Base-by-base conservation (phyloP, 2,888 invertebrate species). In the Ypsolopha sequella region DNA sequence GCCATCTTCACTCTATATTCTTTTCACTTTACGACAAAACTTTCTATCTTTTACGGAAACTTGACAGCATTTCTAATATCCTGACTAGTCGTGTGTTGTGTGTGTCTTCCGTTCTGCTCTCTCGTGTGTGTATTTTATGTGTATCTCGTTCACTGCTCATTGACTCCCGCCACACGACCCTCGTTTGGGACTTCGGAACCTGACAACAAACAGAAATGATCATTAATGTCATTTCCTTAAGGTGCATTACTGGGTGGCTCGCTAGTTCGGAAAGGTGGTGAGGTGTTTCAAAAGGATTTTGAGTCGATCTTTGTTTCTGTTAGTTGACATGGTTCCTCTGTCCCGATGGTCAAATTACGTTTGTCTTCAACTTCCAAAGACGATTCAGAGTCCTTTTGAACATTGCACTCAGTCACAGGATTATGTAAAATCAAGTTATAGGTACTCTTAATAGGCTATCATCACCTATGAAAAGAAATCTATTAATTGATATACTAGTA, bases 151-250 rank as follows among this genome's bases (percentile, higher is more conserved):
- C 64, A 68, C 62, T 61, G 72, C 65, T 69, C 75, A 81, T 79
- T 73, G 67, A 65, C 67, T 73, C 64, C 59, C 70, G 69, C 68
- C 68, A 71, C 68, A 71, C 69, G 66, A 76, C 73, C 65, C 77
- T 71, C 80, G 72, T 63, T 64, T 71, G 73, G 80, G 84, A 87
- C 80, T 82, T 84, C 80, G 85, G 84, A 86, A 87, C 87, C 87
- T 87, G 87, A 87, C 87, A 86, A 87, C 87, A 87, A 82, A 87
- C 87, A 87, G 87, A 87, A 87, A 87, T 85, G 85, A 85, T 79
- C 82, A 84, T 78, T 72, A 71, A 69, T 82, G 76, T 86, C 82
- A 84, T 85, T 86, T 85, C 85, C 64, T 67, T 66, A 61, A 58
- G 61, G 62, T 60, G 60, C 55, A 56, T 13, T 9, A 41, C 50